A percentile compares a stretch with the other conserved stretches of the same genome.
These are phyloP conservation scores for Mesoclemmys tuberculata DNA, from an alignment of 2,113 vertebrate species.

Conservation along the genomic window DNA sequence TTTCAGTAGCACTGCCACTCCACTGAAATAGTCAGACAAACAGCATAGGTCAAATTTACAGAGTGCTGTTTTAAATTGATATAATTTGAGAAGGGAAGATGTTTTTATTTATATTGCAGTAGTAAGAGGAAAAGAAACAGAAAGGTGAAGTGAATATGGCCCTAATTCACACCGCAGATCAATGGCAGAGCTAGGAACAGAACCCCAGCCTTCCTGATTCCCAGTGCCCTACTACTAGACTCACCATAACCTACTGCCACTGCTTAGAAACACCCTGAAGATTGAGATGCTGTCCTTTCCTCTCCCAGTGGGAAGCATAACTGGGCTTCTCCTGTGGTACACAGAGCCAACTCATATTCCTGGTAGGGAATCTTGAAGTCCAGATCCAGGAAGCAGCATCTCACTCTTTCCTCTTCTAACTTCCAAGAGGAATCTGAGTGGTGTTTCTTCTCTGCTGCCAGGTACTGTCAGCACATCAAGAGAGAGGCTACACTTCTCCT, in stretches of 20 bases:
- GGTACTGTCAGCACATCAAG: background rate
- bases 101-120: background rate
- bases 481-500: no score
- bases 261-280: background rate
- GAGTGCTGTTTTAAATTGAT: conserved; percentile 17
- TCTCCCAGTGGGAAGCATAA: background rate
- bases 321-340: background rate
- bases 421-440: background rate
- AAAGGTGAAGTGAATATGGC: background rate
- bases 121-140: background rate
- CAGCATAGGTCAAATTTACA: background rate
- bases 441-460: background rate
- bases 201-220: background rate
- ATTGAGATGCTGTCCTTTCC: background rate
- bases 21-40: background rate
- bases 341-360: background rate
- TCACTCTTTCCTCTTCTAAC: background rate
- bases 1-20: conserved; percentile 31
- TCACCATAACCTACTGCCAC: background rate
- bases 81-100: background rate
- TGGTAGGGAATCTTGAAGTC: background rate
- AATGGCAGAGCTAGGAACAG: background rate
- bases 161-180: conserved; percentile 18
- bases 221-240: background rate
- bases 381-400: background rate